A percentile compares a stretch with the other conserved stretches of the same genome.
Evolutionary conservation across 2,113 vertebrate genomes (phyloP).

Genomic region (Nerophis ophidion): DNA sequence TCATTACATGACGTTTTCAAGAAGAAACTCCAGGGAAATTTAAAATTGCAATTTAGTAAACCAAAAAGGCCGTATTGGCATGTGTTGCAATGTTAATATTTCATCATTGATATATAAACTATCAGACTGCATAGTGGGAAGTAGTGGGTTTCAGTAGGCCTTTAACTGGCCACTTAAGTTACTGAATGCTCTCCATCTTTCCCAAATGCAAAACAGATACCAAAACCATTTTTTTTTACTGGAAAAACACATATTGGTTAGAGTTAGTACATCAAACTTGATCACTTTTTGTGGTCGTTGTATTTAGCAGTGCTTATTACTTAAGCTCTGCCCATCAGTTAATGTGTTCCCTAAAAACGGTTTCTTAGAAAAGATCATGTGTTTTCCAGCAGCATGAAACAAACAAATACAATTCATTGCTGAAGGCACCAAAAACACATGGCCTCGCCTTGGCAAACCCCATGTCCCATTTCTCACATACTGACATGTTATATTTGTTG

Average conservation of each 20-base stretch:
- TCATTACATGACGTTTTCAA: no score
- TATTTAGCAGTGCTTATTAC: constrained; percentile 15
- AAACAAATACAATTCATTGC: constrained; percentile 14
- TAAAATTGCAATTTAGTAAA: no score
- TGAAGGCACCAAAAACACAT: not conserved
- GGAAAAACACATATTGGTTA: not conserved
- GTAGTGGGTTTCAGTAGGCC: no score
- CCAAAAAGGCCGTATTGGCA: no score
- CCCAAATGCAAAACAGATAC: not conserved
- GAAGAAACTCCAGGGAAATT: no score
- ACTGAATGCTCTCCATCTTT: constrained; percentile 2
- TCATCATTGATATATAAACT: no score
- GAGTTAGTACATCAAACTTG: constrained; percentile 14
- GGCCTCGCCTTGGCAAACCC: not conserved
- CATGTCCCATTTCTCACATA: constrained; percentile 4
- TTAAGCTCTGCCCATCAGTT: not conserved
- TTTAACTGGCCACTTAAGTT: not conserved
- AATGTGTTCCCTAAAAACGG: not conserved
- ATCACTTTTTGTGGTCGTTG: constrained; percentile 1
- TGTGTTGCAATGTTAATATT: no score
- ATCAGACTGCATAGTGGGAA: no score
- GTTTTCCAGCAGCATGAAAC: constrained; percentile 15
- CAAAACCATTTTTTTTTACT: not conserved
- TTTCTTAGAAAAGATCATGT: constrained; percentile 9
- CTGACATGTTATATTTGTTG: not conserved